Conservation (phyloP, 2,113 vertebrate genomes). For the Thalassarche chlororhynchos region DNA sequence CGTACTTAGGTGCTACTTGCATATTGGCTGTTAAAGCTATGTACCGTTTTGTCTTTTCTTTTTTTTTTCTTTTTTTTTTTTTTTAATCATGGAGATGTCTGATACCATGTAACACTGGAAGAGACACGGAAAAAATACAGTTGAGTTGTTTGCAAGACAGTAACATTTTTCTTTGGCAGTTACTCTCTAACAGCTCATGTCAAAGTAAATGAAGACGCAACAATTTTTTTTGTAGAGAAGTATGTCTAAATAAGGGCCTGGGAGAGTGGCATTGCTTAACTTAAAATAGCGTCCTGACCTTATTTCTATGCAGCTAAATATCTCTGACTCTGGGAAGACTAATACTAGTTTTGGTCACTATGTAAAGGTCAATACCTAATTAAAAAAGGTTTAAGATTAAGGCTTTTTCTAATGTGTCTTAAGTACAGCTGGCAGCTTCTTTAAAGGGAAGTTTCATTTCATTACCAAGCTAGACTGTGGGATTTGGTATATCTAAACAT, state of each 20-base stretch:
- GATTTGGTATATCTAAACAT: neutral
- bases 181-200: neutral
- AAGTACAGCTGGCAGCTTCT: neutral
- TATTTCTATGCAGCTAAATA: constrained; percentile 11
- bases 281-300: constrained; percentile 49
- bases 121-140: neutral
- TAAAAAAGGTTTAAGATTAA: constrained; percentile 57
- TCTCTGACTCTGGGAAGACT: neutral
- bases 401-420: constrained; percentile 5
- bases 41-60: neutral
- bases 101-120: neutral
- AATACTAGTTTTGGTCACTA: neutral
- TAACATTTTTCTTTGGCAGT: neutral
- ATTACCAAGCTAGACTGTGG: neutral
- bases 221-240: neutral
- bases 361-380: constrained; percentile 39
- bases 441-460: neutral
- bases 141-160: neutral
- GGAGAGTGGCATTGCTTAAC: constrained; percentile 15
- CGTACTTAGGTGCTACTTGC: neutral
- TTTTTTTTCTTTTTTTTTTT: neutral
- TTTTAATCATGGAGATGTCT: neutral
- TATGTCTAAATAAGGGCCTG: constrained; percentile 42
- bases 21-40: neutral
- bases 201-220: neutral